Percentiles rank a stretch among this genome's conserved stretches.
Evolutionary conservation across 2,113 vertebrate species (phyloP).

Genomic region (Alligator sinensis): DNA sequence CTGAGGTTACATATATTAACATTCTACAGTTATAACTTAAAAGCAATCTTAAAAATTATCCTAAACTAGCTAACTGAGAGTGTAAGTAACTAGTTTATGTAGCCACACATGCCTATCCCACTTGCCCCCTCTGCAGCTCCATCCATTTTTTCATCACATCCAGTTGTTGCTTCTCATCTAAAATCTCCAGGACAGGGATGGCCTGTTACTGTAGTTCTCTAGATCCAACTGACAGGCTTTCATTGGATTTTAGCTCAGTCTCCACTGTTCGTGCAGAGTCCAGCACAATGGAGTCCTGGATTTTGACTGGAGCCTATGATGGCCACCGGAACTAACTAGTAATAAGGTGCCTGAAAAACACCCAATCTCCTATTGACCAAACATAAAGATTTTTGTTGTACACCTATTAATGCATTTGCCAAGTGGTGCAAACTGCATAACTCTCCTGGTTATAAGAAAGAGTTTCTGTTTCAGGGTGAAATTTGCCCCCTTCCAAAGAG

Average conservation of each 20-base stretch:
- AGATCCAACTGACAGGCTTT: background rate
- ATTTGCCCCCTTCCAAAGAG: background rate
- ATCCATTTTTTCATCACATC: background rate
- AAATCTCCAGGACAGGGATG: background rate
- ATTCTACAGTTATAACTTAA: background rate
- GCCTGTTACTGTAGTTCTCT: background rate
- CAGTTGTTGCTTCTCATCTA: slow-evolving; percentile 1
- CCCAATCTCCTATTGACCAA: background rate
- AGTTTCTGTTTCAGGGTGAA: background rate
- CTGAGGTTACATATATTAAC: background rate
- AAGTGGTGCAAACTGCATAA: background rate
- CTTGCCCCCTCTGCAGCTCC: background rate
- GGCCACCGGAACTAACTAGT: background rate
- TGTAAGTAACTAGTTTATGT: background rate
- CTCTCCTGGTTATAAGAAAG: background rate
- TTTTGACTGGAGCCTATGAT: background rate
- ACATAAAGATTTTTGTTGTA: background rate
- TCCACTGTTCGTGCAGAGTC: background rate
- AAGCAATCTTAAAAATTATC: background rate
- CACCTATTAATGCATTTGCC: background rate
- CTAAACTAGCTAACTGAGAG: accelerated
- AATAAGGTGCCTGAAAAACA: background rate
- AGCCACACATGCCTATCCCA: background rate
- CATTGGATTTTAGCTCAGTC: background rate
- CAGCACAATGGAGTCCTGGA: background rate